A percentile compares a stretch with the other conserved stretches of the same genome.
Conservation (phyloP, 1,140 invertebrate genomes). For the Sycobia sp. region DNA sequence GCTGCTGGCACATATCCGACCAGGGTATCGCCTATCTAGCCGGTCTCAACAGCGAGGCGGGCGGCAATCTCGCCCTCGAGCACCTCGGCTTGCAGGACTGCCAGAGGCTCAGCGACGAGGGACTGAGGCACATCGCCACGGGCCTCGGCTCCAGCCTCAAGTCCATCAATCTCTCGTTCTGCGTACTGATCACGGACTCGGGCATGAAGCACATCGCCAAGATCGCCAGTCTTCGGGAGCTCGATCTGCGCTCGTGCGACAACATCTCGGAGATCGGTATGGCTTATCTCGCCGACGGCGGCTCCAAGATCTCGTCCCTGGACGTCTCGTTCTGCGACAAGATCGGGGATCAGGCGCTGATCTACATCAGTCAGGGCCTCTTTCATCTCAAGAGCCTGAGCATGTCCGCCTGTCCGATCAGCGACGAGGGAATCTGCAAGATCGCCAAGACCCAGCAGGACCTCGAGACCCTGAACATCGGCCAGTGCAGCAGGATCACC, state of each 20-base stretch:
- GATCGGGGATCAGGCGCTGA: conserved; percentile 86
- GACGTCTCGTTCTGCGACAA: conserved; percentile 97
- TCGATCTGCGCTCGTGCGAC: conserved; percentile 92
- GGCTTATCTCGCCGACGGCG: conserved; percentile 87
- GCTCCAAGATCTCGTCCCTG: conserved; percentile 76
- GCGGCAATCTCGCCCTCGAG: conserved; percentile 77
- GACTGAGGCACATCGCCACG: conserved; percentile 80
- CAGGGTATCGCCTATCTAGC: conserved; percentile 86
- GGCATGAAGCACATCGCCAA: conserved; percentile 87
- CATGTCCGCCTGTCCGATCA: conserved; percentile 89
- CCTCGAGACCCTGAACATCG: conserved; percentile 89
- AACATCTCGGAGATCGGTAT: conserved; percentile 91
- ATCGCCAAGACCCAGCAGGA: conserved; percentile 83
- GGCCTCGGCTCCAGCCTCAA: conserved; percentile 80
- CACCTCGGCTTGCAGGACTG: conserved; percentile 91
- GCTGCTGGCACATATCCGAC: conserved; percentile 91
- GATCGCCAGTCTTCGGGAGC: conserved; percentile 80
- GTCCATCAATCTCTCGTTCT: conserved; percentile 91
- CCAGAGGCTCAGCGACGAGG: conserved; percentile 89
- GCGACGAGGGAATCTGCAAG: conserved; percentile 86
- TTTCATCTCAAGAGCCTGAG: conserved; percentile 81
- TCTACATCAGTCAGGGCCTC: conserved; percentile 86
- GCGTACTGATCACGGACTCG: conserved; percentile 88
- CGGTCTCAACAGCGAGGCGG: conserved; percentile 71
- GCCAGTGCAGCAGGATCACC: conserved; percentile 87